Percentiles rank a stretch among this genome's conserved stretches.
Evolutionary conservation across 2,888 invertebrate species (phyloP).

Genomic region (Junonia oenone): DNA sequence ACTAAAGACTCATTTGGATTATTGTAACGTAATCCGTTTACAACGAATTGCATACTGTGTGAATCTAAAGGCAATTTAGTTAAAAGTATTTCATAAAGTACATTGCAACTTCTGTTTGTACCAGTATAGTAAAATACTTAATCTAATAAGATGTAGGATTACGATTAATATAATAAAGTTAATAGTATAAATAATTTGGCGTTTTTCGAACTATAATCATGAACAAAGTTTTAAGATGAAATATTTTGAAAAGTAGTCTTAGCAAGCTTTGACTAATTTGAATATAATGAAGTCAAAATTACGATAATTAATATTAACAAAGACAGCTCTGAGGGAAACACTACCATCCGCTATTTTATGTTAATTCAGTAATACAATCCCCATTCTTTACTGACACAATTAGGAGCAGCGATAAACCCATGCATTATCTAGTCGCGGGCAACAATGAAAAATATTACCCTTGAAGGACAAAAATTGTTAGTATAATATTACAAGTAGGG

Average conservation of each 20-base stretch:
- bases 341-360: constrained; percentile 54
- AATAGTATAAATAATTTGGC: neutral
- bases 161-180: neutral
- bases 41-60: constrained; percentile 40
- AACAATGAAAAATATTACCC: constrained; percentile 69
- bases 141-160: neutral
- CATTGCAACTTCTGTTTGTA: neutral
- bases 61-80: constrained; percentile 11
- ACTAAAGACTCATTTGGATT: constrained; percentile 60
- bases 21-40: constrained; percentile 62
- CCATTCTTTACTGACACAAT: constrained; percentile 66
- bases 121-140: neutral
- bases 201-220: too few relatives aligned
- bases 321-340: constrained; percentile 39
- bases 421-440: constrained; percentile 72
- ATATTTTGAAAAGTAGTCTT: too few relatives aligned
- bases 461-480: constrained; percentile 63
- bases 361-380: constrained; percentile 73
- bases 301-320: constrained; percentile 64
- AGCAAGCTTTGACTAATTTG: too few relatives aligned
- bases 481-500: constrained; percentile 76
- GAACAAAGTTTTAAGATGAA: too few relatives aligned
- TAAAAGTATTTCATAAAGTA: constrained; percentile 10
- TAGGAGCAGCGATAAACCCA: constrained; percentile 71
- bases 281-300: constrained; percentile 35